Evolutionary conservation across 2,888 invertebrate species (phyloP), one percentile per base, ranked within the genome.

Genomic region (Volucella bombylans): DNA sequence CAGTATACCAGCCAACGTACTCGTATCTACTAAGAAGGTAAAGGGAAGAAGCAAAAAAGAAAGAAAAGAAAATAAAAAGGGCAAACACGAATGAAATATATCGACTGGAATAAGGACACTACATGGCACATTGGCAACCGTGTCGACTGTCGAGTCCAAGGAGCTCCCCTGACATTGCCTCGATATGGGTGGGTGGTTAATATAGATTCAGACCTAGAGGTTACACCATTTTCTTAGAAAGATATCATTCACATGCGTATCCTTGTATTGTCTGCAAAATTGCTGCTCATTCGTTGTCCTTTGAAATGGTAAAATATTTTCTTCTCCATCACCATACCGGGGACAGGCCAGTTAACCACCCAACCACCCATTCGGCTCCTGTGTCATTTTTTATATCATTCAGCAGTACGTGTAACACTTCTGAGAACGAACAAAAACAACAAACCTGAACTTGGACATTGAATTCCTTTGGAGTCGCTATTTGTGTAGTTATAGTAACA

Each of bases 61-160:
- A 23, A 23, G 18, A 23, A 23, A 2, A 23, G 18, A 23, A 23
- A 23, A 23, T 23, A 23, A 69, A 62, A 55, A 49, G 69, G 71
- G 67, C 52, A 73, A 79, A 73, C 73, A 71, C 45, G 64, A 83
- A 76, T 83, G 80, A 83, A 83, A 83, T 83, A 80, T 80, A 83
- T 83, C 80, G 83, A 83, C 79, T 83, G 79, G 80, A 83, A 83
- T 83, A 83, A 83, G 79, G 79, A 79, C 79, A 71, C 74, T 83
- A 83, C 80, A 83, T 74, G 83, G 65, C 69, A 83, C 79, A 76
- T 55, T 77, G 77, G 68, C 45, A 68, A 61, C 47, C 11, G 49
- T 14, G 47, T 15, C 23, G 14, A 10, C 39, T 57, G 47, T 23
- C 79, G n/a, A 59, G 59, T 79, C 72, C 52, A 78, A 78, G 54